Percentiles rank a stretch among this genome's conserved stretches.
Conservation (phyloP, 2,797 vertebrate species). For the Arnoldichthys spilopterus region DNA sequence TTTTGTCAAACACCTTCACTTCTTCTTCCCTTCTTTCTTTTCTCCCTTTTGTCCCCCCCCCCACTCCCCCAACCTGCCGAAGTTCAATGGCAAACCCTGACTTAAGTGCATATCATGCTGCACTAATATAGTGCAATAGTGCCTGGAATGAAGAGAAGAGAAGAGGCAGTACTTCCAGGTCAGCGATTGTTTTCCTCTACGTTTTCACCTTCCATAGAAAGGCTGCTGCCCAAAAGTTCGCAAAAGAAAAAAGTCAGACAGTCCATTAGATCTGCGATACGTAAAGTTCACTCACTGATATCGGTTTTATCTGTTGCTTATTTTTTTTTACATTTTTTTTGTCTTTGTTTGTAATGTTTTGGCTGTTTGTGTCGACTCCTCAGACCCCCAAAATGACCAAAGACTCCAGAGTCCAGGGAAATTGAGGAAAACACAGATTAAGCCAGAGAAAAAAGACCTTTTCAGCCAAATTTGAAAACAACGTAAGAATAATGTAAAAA, state of each 20-base stretch:
- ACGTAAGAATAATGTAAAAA: constrained; percentile 14
- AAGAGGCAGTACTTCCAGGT: constrained; percentile 83
- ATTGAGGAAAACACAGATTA: constrained; percentile 10
- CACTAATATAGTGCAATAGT: constrained; percentile 99
- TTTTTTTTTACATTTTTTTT: constrained; percentile 41
- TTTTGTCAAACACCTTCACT: background rate
- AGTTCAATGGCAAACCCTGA: constrained; percentile 49
- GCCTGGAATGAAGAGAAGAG: constrained; percentile 85
- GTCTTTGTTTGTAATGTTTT: constrained; percentile 75
- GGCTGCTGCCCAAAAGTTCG: constrained; percentile 66
- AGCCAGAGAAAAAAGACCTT: constrained; percentile 11
- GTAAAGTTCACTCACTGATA: constrained; percentile 68
- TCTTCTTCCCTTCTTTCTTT: background rate
- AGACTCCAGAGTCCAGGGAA: constrained; percentile 55
- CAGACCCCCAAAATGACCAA: constrained; percentile 60
- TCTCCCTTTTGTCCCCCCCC: constrained; percentile 57
- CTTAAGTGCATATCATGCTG: constrained; percentile 93
- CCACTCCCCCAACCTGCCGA: constrained; percentile 70
- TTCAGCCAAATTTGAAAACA: background rate
- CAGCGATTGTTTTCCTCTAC: constrained; percentile 75
- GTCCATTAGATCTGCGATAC: constrained; percentile 67
- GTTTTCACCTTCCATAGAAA: constrained; percentile 76
- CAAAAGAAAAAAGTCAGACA: constrained; percentile 51
- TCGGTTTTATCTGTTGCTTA: constrained; percentile 68
- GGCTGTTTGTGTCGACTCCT: constrained; percentile 71